These are phyloP conservation scores for Clarias fuscus DNA, from an alignment of 2,797 vertebrate species.

Conservation along the genomic window DNA sequence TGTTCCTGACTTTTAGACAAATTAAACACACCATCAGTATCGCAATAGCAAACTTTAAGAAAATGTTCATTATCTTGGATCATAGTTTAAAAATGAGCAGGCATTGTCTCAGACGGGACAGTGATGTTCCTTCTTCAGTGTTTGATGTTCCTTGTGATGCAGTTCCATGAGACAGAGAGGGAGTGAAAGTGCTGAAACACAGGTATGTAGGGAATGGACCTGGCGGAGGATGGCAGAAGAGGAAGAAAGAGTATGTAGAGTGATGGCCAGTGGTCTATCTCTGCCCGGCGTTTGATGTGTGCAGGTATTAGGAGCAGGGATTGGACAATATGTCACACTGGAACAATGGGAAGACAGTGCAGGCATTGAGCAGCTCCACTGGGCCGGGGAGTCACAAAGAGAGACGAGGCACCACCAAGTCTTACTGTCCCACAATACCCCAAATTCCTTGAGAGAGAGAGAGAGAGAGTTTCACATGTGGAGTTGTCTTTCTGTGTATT, in stretches of 20 bases:
- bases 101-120: neutral
- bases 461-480: neutral
- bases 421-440: constrained; percentile 44
- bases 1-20: neutral
- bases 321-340: constrained; percentile 60
- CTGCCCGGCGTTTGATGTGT: constrained; percentile 75
- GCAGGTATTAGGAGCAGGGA: constrained; percentile 64
- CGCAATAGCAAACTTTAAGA: too few relatives aligned
- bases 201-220: constrained; percentile 78
- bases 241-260: constrained; percentile 78
- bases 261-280: constrained; percentile 79
- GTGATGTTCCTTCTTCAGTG: constrained; percentile 12
- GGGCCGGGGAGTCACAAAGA: constrained; percentile 33
- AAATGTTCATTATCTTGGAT: neutral
- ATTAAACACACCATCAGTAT: neutral
- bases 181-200: constrained; percentile 71
- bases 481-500: neutral
- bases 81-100: neutral
- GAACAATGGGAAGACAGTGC: constrained; percentile 65
- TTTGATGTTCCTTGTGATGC: constrained; percentile 47
- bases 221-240: constrained; percentile 64
- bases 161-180: constrained; percentile 40
- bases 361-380: constrained; percentile 44
- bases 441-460: constrained; percentile 32
- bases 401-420: constrained; percentile 48